Evolutionary conservation across 2,797 vertebrate species (phyloP), one percentile per base, ranked within the genome.

Genomic region (Ibycter americanus): DNA sequence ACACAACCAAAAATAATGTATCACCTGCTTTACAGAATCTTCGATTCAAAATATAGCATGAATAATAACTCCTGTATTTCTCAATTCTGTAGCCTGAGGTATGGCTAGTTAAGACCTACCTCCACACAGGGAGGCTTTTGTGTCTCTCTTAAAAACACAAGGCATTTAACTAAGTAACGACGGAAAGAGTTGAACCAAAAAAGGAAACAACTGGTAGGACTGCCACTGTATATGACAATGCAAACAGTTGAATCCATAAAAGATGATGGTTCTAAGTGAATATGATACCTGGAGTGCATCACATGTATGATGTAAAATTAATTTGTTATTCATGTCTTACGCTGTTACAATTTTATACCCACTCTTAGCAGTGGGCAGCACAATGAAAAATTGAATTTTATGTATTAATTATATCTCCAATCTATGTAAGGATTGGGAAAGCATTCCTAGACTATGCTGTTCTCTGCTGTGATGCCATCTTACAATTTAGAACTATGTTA

Each of bases 1-100:
- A 63, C 51, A 71, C 78, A 95, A 95, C 11, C 29, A 91, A 79
- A 97, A 95, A 87, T 95, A 93, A 96, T 95, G 83, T 96, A 97
- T 93, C 87, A 96, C 95, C 90, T 96, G 86, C 89, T 95, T 96
- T 94, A 90, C 71, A 84, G 93, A 96, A 88, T 58, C 81, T 94
- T 96, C 52, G 16, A 78, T 94, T 97, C 56, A 79, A 51, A 80
- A 62, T 79, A 47, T 56, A 87, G 40, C 23, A 5, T 89, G 91
- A 95, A 95, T 95, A 97, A 92, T 62, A 92, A 91, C 78, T 87
- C 47, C 63, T 70, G 59, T 88, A 56, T 73, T 91, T 83, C 42
- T 82, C 34, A 18, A 3, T 87, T 85, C 49, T 7, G 20, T 89
- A 73, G 83, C 62, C 76, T 79, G 67, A 88, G 19, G 40, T 91